Percentiles rank a stretch among this genome's conserved stretches.
These are phyloP conservation scores for Aurelia aurita complex sp. Pacific DNA, from an alignment of 30 jellyfish, hydroid and myxozoan species.

Conservation along the genomic window DNA sequence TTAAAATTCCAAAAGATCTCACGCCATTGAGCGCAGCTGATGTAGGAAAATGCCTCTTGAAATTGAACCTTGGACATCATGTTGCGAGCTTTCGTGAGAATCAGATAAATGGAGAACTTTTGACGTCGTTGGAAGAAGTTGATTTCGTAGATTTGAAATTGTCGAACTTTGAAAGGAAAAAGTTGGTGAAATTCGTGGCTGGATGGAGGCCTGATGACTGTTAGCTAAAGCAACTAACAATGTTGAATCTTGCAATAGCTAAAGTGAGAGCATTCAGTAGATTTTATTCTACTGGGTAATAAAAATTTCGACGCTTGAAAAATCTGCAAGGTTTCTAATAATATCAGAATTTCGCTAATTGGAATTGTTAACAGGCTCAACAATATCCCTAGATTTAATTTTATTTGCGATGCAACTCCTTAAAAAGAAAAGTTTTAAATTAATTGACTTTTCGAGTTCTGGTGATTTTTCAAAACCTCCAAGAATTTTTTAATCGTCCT, in stretches of 20 bases:
- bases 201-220: conserved; percentile 91
- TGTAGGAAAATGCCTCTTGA: conserved; percentile 49
- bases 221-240: neutral
- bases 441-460: too few species aligned
- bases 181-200: conserved; percentile 54
- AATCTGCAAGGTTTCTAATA: too few species aligned
- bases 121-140: conserved; percentile 60
- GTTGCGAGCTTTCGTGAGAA: conserved; percentile 51
- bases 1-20: conserved; percentile 35
- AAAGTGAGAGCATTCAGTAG: neutral
- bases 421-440: too few species aligned
- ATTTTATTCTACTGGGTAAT: neutral
- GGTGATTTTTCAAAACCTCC: too few species aligned
- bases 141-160: conserved; percentile 58
- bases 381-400: too few species aligned
- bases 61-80: conserved; percentile 62
- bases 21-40: conserved; percentile 36
- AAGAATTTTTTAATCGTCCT: too few species aligned
- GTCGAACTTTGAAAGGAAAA: conserved; percentile 64
- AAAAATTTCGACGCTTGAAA: too few species aligned
- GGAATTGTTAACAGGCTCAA: too few species aligned
- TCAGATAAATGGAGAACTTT: conserved; percentile 83
- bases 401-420: too few species aligned
- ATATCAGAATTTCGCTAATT: too few species aligned
- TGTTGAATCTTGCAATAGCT: too few species aligned